Conservation (phyloP, 2,888 invertebrate genomes). For the Arrhopalites spinosus region DNA sequence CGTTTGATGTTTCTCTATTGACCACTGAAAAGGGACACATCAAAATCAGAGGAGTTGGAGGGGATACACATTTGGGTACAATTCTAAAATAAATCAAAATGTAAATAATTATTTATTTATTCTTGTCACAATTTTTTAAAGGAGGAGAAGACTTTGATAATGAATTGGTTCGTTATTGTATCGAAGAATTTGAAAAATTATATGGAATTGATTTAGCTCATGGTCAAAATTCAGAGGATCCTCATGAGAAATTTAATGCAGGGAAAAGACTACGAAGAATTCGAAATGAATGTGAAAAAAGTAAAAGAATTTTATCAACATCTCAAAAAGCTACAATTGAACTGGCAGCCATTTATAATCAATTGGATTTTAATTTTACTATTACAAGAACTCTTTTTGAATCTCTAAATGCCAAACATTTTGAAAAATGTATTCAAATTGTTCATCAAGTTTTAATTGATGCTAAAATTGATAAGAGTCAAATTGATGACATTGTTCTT, state of each 20-base stretch:
- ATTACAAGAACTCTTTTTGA: slow-evolving; percentile 39
- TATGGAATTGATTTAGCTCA: slow-evolving; percentile 12
- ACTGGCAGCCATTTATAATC: slow-evolving; percentile 18
- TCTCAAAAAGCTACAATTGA: background rate
- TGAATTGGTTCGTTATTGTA: background rate
- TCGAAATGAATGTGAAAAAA: slow-evolving; percentile 37
- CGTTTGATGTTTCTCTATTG: slow-evolving; percentile 49
- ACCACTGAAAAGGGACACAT: slow-evolving; percentile 24
- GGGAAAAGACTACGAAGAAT: slow-evolving; percentile 26
- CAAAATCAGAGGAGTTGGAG: slow-evolving; percentile 4
- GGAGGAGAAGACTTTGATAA: slow-evolving; percentile 17
- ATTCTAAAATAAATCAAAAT: too few species aligned
- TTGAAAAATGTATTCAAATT: slow-evolving; percentile 35
- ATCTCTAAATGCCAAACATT: slow-evolving; percentile 30
- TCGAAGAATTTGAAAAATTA: slow-evolving; percentile 1
- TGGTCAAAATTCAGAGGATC: slow-evolving; percentile 15
- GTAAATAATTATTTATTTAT: too few species aligned
- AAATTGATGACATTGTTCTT: slow-evolving; percentile 45
- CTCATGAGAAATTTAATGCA: background rate
- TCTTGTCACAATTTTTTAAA: too few species aligned
- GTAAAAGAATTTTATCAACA: slow-evolving; percentile 33
- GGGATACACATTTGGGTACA: slow-evolving; percentile 23
- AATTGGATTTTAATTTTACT: slow-evolving; percentile 17
- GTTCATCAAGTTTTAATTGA: slow-evolving; percentile 23
- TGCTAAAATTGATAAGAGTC: slow-evolving; percentile 13